Evolutionary conservation across 2,888 invertebrate species (phyloP).

Genomic region (Silvanus unidentatus): DNA sequence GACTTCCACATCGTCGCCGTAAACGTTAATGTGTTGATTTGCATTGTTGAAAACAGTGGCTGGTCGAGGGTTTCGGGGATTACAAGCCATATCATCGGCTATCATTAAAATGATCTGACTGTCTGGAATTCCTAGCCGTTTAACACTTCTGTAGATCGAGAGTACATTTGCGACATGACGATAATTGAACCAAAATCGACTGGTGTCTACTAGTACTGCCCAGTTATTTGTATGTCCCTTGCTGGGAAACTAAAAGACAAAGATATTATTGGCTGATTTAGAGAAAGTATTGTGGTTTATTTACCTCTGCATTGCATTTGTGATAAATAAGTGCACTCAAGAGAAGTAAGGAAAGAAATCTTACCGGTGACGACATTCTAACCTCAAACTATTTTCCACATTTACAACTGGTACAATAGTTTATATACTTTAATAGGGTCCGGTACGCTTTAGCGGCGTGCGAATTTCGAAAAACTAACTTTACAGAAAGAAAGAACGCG

Average conservation of each 20-base stretch:
- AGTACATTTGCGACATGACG: conserved; percentile 98
- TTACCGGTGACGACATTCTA: too few relatives aligned
- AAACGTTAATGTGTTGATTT: conserved; percentile 96
- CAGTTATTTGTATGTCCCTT: conserved; percentile 95
- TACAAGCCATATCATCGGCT: conserved; percentile 99
- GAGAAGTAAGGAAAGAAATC: too few relatives aligned
- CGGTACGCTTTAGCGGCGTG: too few relatives aligned
- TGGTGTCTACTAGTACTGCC: conserved; percentile 98
- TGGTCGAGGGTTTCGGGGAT: conserved; percentile 93
- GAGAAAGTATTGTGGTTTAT: too few relatives aligned
- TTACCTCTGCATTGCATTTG: too few relatives aligned
- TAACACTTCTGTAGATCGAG: conserved; percentile 96
- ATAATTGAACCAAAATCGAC: conserved; percentile 99
- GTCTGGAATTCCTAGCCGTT: conserved; percentile 97
- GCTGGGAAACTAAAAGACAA: background rate
- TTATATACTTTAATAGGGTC: too few relatives aligned
- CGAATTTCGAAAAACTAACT: too few relatives aligned
- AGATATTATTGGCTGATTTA: too few relatives aligned
- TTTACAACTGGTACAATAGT: too few relatives aligned
- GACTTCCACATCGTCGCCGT: conserved; percentile 98
- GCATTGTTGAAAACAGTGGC: conserved; percentile 98
- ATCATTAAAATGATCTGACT: conserved; percentile 98
- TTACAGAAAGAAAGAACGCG: too few relatives aligned
- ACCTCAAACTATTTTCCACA: too few relatives aligned
- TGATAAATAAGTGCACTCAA: too few relatives aligned